These are phyloP conservation scores for Araneus ventricosus DNA, from an alignment of 1,140 invertebrate genomes.

Conservation along the genomic window DNA sequence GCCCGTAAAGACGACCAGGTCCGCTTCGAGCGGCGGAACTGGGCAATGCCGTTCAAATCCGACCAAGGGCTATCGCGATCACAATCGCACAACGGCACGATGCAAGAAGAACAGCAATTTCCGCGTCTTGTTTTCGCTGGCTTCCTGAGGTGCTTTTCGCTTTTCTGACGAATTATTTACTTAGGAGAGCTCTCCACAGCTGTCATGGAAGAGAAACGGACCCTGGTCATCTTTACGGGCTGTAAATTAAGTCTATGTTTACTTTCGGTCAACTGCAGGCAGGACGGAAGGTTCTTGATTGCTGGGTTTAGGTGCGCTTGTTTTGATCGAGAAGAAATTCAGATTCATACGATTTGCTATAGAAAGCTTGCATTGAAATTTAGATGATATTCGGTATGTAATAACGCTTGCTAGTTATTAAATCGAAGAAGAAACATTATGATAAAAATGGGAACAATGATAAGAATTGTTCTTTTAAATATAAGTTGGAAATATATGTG, in stretches of 20 bases:
- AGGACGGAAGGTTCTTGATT: not conserved
- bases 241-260: not conserved
- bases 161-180: conserved; percentile 35
- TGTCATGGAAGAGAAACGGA: not conserved
- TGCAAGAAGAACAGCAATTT: conserved; percentile 33
- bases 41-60: not conserved
- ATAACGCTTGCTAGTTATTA: too few relatives aligned
- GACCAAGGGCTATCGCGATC: not conserved
- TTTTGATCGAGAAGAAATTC: not conserved
- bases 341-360: too few relatives aligned
- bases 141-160: not conserved
- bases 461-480: too few relatives aligned
- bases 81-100: conserved; percentile 11
- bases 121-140: conserved; percentile 6
- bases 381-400: too few relatives aligned
- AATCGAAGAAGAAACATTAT: too few relatives aligned
- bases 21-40: not conserved
- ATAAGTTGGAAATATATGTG: too few relatives aligned
- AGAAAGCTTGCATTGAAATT: too few relatives aligned
- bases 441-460: too few relatives aligned
- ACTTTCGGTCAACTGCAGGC: not conserved
- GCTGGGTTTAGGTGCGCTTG: not conserved
- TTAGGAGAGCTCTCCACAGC: not conserved
- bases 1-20: too few relatives aligned
- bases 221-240: not conserved